Evolutionary conservation across 2,113 vertebrate genomes (phyloP), one percentile per base, ranked within the genome.

Genomic region (Varanus salvator): DNA sequence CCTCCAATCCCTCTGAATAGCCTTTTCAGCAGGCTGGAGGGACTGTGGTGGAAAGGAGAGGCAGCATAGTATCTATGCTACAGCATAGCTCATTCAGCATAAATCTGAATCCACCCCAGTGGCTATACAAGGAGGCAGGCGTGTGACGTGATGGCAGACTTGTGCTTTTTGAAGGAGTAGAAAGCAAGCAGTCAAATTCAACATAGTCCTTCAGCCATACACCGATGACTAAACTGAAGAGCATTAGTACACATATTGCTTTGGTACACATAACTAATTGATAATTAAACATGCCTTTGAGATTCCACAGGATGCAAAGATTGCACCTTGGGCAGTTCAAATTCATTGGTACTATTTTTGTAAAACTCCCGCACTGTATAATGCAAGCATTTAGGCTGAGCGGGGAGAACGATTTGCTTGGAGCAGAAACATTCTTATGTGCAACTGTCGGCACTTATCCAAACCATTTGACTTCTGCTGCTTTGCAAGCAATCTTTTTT

Each of bases 401-500:
- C 38, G 31, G 60, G 57, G 54, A 78, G 15, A 87, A 89, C 74
- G 85, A 72, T 75, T 89, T 82, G 69, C 52, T 27, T 60, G 52
- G 19, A 75, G 52, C 6, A 80, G 12, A 86, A 85, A 23, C 19
- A 91, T 90, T 92, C 93, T 52, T 74, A 68, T 17, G 19, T 76
- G 80, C 1, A 6, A 64, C 68, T 91, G 38, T 48, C 57, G 38
- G n/a, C 15, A 83, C 69, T 91, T 52, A 80, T 84, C 54, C 31
- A 85, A 93, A 82, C 80, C 48, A 29, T 78, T 89, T 68, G 31
- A 83, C 78, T 92, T 72, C 38, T 84, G 34, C 85, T 93, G 83
- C 82, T 50, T 81, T 89, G 64, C 4, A 92, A 92, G 75, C 72
- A 64, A 81, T 91, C 81, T 89, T 92, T n/a, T 52, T 86, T 54